phyloP scores from a whole-genome alignment of 2,797 vertebrate species.

The Sphenodon punctatus region DNA sequence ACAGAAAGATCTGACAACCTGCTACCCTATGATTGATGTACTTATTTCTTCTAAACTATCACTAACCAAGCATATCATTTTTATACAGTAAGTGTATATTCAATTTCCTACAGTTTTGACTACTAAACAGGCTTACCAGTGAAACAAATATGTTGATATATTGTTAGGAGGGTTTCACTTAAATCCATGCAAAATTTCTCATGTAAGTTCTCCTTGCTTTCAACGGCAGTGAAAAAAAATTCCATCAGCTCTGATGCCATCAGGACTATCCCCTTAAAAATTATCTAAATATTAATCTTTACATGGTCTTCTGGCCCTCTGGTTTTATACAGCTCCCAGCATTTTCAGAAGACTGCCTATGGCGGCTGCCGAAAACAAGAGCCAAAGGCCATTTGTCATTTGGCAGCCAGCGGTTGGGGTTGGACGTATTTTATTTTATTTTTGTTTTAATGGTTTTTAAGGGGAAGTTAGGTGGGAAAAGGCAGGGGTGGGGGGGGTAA shows the following conservation, averaged over 20 bases:
- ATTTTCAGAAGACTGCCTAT: too few species aligned
- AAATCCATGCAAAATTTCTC: constrained; percentile 43
- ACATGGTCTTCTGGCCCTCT: too few species aligned
- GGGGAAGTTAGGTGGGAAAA: too few species aligned
- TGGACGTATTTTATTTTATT: too few species aligned
- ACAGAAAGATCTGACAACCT: constrained; percentile 74
- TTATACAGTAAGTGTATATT: constrained; percentile 80
- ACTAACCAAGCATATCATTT: constrained; percentile 82
- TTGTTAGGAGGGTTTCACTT: constrained; percentile 51
- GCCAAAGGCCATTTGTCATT: too few species aligned
- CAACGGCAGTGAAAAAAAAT: constrained; percentile 10
- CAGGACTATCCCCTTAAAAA: constrained; percentile 23
- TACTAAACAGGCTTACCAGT: constrained; percentile 75
- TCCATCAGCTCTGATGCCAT: constrained; percentile 26
- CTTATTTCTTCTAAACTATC: constrained; percentile 81
- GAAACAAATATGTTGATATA: constrained; percentile 70
- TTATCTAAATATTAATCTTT: constrained; percentile 24
- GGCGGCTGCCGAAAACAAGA: too few species aligned
- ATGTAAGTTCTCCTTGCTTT: constrained; percentile 10
- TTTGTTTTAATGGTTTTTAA: too few species aligned
- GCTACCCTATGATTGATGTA: constrained; percentile 79
- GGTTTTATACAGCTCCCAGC: too few species aligned
- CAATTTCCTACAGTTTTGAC: constrained; percentile 80
- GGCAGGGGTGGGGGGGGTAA: too few species aligned
- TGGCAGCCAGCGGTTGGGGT: too few species aligned